Conservation (phyloP, 2,113 vertebrate species). For the Gallinago undulata region DNA sequence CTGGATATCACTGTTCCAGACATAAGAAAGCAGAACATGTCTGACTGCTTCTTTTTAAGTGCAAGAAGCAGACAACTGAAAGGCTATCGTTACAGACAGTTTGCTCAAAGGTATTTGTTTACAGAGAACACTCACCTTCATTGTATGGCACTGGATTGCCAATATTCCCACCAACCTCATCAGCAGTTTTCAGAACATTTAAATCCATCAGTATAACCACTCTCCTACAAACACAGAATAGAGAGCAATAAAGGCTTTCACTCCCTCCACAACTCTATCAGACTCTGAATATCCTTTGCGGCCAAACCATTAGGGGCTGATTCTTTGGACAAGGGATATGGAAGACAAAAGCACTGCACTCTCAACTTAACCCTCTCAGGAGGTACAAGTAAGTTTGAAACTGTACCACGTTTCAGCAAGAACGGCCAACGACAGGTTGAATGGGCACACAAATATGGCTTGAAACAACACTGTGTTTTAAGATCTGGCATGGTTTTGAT, state of each 20-base stretch:
- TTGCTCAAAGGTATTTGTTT: not conserved
- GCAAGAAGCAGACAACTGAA: not conserved
- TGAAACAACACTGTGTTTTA: not conserved
- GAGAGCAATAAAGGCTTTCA: not conserved
- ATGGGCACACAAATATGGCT: not conserved
- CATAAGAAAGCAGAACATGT: not conserved
- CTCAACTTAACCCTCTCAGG: not conserved
- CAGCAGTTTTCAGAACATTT: conserved; percentile 83
- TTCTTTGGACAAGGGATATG: not conserved
- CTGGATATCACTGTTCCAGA: not conserved
- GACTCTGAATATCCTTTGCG: not conserved
- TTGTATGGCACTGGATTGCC: conserved; percentile 88
- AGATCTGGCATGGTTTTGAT: not conserved
- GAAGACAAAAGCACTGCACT: not conserved
- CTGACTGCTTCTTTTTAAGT: not conserved
- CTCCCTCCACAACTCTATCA: not conserved
- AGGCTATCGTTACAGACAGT: not conserved
- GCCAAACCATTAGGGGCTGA: not conserved
- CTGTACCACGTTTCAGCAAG: not conserved
- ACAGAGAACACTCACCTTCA: conserved; percentile 79
- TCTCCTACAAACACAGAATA: conserved; percentile 75
- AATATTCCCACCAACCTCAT: conserved; percentile 80
- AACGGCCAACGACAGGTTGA: not conserved
- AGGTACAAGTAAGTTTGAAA: not conserved
- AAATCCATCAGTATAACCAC: conserved; percentile 94